A percentile compares a stretch with the other conserved stretches of the same genome.
These are phyloP conservation scores for Polyploca ridens DNA, from an alignment of 2,888 invertebrate species.

Conservation along the genomic window DNA sequence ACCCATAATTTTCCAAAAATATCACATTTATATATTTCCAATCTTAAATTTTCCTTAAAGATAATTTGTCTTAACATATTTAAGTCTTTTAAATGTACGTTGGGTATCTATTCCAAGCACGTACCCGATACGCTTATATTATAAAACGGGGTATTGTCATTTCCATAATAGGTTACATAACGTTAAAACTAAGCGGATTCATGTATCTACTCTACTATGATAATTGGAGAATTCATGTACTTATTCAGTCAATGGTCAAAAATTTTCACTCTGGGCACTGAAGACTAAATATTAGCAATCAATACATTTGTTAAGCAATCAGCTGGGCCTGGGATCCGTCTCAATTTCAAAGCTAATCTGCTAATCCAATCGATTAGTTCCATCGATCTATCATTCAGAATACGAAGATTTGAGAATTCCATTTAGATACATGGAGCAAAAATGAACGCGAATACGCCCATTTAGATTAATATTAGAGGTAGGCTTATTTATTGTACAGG, in stretches of 20 bases:
- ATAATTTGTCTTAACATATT: slow-evolving; percentile 24
- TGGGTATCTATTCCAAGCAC: not conserved
- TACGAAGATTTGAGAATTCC: not conserved
- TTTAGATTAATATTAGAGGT: slow-evolving; percentile 8
- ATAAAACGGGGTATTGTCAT: not conserved
- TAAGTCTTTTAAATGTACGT: slow-evolving; percentile 21
- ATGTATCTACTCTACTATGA: not conserved
- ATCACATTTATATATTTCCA: slow-evolving; percentile 41
- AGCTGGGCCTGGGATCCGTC: not conserved
- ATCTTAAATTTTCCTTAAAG: slow-evolving; percentile 16
- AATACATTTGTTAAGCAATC: not conserved
- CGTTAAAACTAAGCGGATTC: not conserved
- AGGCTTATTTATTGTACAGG: slow-evolving; percentile 26
- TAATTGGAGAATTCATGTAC: not conserved
- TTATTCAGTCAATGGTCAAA: slow-evolving; percentile 1
- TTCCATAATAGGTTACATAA: not conserved
- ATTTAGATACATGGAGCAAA: not conserved
- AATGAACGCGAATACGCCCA: not conserved
- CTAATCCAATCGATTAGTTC: not conserved
- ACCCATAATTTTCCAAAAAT: slow-evolving; percentile 16
- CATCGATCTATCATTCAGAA: not conserved
- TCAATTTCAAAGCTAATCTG: no score
- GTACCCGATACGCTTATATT: not conserved
- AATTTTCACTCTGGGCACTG: not conserved
- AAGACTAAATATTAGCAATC: not conserved